Evolutionary conservation across 1,140 invertebrate genomes (phyloP).

Genomic region (Anoplolepis gracilipes): DNA sequence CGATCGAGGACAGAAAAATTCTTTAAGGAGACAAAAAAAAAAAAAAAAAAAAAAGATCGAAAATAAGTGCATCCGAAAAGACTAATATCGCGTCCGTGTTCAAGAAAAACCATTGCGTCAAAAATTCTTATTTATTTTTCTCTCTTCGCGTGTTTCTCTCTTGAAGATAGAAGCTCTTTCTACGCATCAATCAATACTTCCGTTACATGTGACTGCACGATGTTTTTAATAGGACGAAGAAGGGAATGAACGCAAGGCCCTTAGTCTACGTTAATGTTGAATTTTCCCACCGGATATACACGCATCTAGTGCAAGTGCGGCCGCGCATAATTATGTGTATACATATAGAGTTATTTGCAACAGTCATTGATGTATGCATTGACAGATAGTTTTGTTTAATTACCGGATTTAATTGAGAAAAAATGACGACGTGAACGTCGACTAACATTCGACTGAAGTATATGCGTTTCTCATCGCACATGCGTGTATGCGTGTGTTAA

Average conservation of each 20-base stretch:
- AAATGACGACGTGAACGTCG: conserved; percentile 62
- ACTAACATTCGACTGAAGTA: conserved; percentile 55
- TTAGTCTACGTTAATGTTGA: conserved; percentile 35
- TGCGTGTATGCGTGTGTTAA: neutral
- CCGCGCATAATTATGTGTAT: conserved; percentile 59
- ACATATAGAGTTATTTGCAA: conserved; percentile 65
- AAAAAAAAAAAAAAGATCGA: no score
- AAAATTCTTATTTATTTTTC: neutral
- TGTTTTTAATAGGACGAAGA: neutral
- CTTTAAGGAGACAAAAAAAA: no score
- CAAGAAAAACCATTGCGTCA: neutral
- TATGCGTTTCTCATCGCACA: conserved; percentile 30
- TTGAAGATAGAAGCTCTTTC: conserved; percentile 10
- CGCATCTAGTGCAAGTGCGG: conserved; percentile 27
- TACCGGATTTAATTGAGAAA: conserved; percentile 73
- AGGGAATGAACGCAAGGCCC: neutral
- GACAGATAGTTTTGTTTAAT: conserved; percentile 76
- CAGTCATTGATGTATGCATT: conserved; percentile 56
- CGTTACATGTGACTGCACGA: conserved; percentile 37
- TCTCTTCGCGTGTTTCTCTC: neutral
- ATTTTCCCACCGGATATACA: conserved; percentile 12
- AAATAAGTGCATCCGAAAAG: conserved; percentile 31
- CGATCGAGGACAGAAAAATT: neutral
- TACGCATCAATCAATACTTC: conserved; percentile 40
- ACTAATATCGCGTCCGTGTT: neutral